Evolutionary conservation across 92 coral and sea anemone species (phyloP), one percentile per base, ranked within the genome.

Genomic region (Zoanthus sociatus): DNA sequence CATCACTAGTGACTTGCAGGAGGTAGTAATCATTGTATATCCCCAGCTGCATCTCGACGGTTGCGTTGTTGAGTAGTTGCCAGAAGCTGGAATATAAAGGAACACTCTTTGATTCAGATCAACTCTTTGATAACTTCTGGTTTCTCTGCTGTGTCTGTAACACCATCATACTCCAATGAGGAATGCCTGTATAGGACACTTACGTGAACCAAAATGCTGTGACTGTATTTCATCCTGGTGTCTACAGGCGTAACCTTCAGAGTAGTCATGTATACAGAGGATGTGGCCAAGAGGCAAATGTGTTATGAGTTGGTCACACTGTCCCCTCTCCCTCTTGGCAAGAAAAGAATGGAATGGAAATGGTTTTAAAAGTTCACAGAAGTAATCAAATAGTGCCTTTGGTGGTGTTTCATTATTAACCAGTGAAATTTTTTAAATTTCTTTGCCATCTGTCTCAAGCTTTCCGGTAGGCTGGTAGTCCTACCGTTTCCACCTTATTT

Each of bases 391-490:
- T 5, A 73, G 78, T 73, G 7, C 42, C 78, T 73, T 73, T 37
- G 78, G 47, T 26, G 37, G 14, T 17, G 78, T 18, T 84, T 60
- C 44, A 54, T 56, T 79, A 6, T 21, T 60, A 67, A 84, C 56
- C 70, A 84, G 78, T 10, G 87, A 47, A 13, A 47, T 84, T 51
- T 84, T 83, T 37, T 21, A 46, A 12, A 84, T 84, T 10, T 83
- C 87, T 20, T 72, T 84, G 6, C 87, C 87, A 84, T 84, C 87
- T 69, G 79, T 6, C 10, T 45, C 60, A 31, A 73, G 55, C 71
- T 84, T 84, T 84, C 82, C 60, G 14, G 88, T 73, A 0, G 81
- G 71, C 2, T 56, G 18, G 54, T 73, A 83, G 78, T 84, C 54
- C 10, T 84, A 73, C 45, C 56, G 45, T 37, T 84, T 84, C 73